A percentile compares a stretch with the other conserved stretches of the same genome.
phyloP scores from a whole-genome alignment of 2,888 invertebrate genomes.

The Tetranychus truncatus region DNA sequence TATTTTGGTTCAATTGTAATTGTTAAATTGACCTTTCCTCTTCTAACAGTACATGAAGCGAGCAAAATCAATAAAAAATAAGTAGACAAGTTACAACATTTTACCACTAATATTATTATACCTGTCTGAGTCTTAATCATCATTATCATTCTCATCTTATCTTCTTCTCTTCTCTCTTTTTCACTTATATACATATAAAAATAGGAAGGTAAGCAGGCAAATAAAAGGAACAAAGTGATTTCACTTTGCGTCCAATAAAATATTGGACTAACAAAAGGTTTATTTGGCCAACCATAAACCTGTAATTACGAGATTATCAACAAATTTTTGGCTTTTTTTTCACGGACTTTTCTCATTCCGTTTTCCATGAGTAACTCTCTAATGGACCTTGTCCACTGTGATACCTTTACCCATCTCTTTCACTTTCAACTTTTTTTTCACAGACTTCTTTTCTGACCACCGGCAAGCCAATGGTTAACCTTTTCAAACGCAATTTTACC shows the following conservation, averaged over 20 bases:
- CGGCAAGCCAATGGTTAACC: background rate
- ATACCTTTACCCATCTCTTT: background rate
- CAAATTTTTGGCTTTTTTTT: background rate
- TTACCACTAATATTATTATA: background rate
- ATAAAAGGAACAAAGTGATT: background rate
- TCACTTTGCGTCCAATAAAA: background rate
- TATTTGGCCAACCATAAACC: background rate
- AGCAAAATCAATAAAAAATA: background rate
- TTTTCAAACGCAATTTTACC: background rate
- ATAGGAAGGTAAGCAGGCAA: background rate
- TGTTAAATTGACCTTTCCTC: background rate
- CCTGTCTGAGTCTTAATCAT: background rate
- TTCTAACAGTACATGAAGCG: background rate
- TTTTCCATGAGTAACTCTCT: background rate
- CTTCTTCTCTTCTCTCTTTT: background rate
- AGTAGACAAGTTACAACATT: background rate
- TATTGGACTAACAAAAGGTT: background rate
- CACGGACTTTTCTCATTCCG: background rate
- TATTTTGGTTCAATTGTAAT: background rate
- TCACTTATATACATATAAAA: background rate
- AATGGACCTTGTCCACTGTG: background rate
- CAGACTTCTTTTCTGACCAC: background rate
- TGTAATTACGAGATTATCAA: constrained; percentile 1
- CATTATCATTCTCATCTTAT: background rate
- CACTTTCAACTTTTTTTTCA: background rate